Conservation (phyloP, 1,140 invertebrate species). For the Thaumatotibia leucotreta region DNA sequence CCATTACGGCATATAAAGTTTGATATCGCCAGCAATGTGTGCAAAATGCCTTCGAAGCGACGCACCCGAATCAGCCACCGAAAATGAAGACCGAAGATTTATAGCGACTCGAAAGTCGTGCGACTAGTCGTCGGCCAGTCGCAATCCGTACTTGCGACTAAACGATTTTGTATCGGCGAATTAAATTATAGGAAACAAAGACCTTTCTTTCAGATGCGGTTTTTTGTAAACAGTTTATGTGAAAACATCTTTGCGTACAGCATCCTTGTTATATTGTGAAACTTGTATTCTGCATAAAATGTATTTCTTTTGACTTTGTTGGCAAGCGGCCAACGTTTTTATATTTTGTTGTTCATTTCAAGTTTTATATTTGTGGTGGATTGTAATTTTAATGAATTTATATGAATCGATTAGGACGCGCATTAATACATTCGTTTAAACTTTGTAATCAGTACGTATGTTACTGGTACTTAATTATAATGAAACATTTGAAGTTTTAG, state of each 20-base stretch:
- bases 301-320: background rate
- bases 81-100: constrained; percentile 29
- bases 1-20: constrained; percentile 44
- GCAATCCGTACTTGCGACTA: too few relatives aligned
- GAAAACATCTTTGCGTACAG: background rate
- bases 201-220: background rate
- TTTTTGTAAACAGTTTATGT: background rate
- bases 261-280: background rate
- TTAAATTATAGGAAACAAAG: background rate
- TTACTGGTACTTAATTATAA: background rate
- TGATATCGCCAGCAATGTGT: constrained; percentile 67
- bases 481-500: background rate
- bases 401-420: background rate
- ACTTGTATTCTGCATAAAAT: background rate
- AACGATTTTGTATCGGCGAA: background rate
- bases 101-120: background rate
- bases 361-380: background rate
- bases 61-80: constrained; percentile 58
- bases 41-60: constrained; percentile 55
- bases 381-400: background rate
- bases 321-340: background rate
- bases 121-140: background rate
- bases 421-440: background rate
- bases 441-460: background rate
- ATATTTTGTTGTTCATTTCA: constrained; percentile 1